Conservation (phyloP, 2,113 vertebrate genomes). For the Gallinago undulata region DNA sequence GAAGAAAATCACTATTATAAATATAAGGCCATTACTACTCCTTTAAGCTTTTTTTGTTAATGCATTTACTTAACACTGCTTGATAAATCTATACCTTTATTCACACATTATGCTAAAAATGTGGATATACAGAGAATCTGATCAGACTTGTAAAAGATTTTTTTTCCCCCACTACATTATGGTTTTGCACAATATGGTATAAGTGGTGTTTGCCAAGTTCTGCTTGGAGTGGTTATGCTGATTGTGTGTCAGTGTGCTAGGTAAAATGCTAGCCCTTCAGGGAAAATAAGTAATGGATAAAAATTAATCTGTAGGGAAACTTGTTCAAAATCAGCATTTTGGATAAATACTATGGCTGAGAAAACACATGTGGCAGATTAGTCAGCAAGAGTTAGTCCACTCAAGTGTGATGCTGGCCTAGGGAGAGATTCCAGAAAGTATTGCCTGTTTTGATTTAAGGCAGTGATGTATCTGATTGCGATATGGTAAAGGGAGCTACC, state of each 20-base stretch:
- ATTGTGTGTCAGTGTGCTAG: not conserved
- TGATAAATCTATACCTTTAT: not conserved
- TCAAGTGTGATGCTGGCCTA: not conserved
- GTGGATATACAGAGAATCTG: not conserved
- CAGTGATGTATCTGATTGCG: not conserved
- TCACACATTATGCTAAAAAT: not conserved
- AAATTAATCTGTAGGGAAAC: not conserved
- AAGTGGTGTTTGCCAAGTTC: not conserved
- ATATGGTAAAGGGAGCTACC: not conserved
- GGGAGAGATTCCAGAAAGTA: not conserved
- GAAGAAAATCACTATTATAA: not conserved
- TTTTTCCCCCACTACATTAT: not conserved
- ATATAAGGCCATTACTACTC: not conserved
- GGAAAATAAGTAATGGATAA: not conserved
- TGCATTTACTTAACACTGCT: not conserved
- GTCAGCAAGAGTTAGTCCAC: not conserved
- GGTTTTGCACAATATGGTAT: not conserved
- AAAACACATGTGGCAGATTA: not conserved
- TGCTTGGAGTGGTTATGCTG: not conserved
- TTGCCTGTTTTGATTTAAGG: not conserved
- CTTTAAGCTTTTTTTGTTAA: not conserved
- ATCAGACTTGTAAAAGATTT: not conserved
- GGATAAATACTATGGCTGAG: not conserved
- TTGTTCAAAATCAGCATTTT: not conserved
- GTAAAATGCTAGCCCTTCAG: not conserved